These are phyloP conservation scores for Phyllotreta cruciferae DNA, from an alignment of 2,888 invertebrate species.

Conservation along the genomic window DNA sequence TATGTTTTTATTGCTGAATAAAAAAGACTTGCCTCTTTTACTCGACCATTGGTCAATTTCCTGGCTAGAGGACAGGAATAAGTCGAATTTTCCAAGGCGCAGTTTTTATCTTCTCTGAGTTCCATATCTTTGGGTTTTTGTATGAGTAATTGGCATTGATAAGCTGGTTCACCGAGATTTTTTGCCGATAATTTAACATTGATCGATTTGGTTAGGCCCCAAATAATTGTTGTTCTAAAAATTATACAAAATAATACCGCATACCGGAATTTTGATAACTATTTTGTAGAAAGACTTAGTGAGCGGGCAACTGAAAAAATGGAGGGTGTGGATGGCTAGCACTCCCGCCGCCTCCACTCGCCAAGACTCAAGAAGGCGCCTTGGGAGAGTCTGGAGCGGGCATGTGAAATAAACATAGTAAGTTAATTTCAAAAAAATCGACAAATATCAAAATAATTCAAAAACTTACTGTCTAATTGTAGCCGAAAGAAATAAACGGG, in stretches of 20 bases:
- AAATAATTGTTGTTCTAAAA: constrained; percentile 38
- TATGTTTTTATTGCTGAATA: neutral
- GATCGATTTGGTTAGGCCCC: constrained; percentile 39
- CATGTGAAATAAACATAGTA: too few relatives aligned
- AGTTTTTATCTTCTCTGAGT: constrained; percentile 37
- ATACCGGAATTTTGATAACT: too few relatives aligned
- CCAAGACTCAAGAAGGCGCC: too few relatives aligned
- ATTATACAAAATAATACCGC: too few relatives aligned
- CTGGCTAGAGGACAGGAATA: constrained; percentile 39
- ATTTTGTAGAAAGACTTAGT: too few relatives aligned
- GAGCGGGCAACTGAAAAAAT: too few relatives aligned
- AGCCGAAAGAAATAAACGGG: constrained; percentile 35
- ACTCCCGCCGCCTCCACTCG: too few relatives aligned
- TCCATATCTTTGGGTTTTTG: constrained; percentile 35
- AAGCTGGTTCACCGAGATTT: constrained; percentile 45
- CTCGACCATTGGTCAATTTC: constrained; percentile 20
- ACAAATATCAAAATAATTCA: too few relatives aligned
- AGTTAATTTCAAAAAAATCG: constrained; percentile 16
- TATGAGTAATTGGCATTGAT: constrained; percentile 39
- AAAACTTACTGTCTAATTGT: too few relatives aligned
- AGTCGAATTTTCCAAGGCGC: constrained; percentile 32
- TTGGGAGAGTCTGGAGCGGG: too few relatives aligned
- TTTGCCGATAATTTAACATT: constrained; percentile 35
- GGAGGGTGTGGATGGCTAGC: too few relatives aligned
- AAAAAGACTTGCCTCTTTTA: constrained; percentile 33